Evolutionary conservation across 2,797 vertebrate genomes (phyloP).

Genomic region (Zalophus californianus): DNA sequence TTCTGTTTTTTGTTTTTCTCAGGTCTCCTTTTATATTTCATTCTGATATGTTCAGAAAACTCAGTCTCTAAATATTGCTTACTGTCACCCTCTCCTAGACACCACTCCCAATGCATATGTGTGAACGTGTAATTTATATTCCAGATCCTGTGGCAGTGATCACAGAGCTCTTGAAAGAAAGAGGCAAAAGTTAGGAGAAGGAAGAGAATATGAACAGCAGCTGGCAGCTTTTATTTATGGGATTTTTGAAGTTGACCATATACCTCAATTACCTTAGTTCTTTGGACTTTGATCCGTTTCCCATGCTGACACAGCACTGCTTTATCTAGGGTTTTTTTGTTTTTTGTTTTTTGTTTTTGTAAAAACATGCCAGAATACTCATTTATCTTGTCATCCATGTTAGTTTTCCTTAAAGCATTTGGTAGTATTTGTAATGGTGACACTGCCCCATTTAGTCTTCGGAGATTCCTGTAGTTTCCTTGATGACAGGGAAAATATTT

Average conservation of each 20-base stretch:
- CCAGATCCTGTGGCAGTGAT: not conserved
- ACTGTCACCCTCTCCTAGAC: not conserved
- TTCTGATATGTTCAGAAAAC: not conserved
- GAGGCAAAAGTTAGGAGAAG: not conserved
- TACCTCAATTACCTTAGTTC: not conserved
- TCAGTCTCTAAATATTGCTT: not conserved
- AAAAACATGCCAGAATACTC: not conserved
- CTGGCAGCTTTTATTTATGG: not conserved
- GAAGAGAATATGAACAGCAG: not conserved
- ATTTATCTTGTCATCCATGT: not conserved
- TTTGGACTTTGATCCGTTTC: not conserved
- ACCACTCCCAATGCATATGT: not conserved
- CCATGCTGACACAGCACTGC: not conserved
- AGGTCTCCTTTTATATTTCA: not conserved
- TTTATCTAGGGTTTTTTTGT: not conserved
- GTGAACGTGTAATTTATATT: not conserved
- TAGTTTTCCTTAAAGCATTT: not conserved
- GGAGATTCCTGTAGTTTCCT: not conserved
- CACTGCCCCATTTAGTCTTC: not conserved
- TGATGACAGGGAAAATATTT: conserved; percentile 51
- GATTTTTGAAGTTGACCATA: not conserved
- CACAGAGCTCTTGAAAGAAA: not conserved
- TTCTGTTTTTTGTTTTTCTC: not conserved
- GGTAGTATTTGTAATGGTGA: not conserved
- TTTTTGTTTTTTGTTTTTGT: not conserved